phyloP scores from a whole-genome alignment of 1,140 invertebrate species.

The Apis mellifera region DNA sequence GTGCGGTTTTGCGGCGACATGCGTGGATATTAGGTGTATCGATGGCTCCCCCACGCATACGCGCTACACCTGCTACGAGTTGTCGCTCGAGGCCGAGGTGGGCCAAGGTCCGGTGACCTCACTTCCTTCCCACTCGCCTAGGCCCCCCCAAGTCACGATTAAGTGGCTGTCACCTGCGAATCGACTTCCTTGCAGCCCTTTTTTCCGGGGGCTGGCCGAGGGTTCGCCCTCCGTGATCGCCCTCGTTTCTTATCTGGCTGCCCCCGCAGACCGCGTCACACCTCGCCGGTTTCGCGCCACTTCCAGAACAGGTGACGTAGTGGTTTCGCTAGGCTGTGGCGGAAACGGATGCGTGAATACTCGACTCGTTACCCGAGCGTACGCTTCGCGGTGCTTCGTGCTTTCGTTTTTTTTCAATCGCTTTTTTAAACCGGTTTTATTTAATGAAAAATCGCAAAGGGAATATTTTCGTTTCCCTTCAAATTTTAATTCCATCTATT shows the following conservation, averaged over 20 bases:
- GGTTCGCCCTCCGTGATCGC: conserved; percentile 7
- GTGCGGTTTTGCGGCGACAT: background rate
- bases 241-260: conserved; percentile 55
- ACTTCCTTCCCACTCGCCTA: conserved; percentile 69
- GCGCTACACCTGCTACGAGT: conserved; percentile 63
- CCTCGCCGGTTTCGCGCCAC: conserved; percentile 46
- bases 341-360: conserved; percentile 58
- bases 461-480: background rate
- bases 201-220: conserved; percentile 43
- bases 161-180: conserved; percentile 64
- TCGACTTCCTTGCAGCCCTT: conserved; percentile 57
- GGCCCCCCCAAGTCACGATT: conserved; percentile 65
- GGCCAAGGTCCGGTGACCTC: conserved; percentile 73
- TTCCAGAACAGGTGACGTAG: conserved; percentile 62
- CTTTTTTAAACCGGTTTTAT: background rate
- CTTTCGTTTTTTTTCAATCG: no score
- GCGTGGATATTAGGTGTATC: conserved; percentile 53
- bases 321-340: conserved; percentile 46
- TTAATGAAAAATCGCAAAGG: background rate
- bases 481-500: background rate
- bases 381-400: conserved; percentile 14
- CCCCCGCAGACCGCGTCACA: conserved; percentile 57
- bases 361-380: conserved; percentile 30
- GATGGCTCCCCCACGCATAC: conserved; percentile 44
- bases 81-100: conserved; percentile 48